These are phyloP conservation scores for Takifugu ocellatus DNA, from an alignment of 2,797 vertebrate genomes.

Conservation along the genomic window DNA sequence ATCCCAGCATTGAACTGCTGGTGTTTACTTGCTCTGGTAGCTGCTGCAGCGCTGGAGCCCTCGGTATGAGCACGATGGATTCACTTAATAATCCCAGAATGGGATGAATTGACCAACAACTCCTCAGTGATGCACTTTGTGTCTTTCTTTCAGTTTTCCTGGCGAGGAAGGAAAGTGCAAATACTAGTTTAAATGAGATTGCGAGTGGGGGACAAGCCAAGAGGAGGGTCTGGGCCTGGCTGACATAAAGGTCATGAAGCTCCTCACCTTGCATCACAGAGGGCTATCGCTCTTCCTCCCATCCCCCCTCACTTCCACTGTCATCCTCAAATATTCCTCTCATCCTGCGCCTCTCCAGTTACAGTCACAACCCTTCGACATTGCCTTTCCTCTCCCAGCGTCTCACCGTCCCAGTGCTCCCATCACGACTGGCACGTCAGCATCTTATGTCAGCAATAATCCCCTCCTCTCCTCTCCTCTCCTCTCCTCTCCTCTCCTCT, in stretches of 20 bases:
- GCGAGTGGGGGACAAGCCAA: constrained; percentile 24
- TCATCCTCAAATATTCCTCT: constrained; percentile 42
- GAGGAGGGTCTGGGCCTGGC: constrained; percentile 40
- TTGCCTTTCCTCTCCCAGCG: constrained; percentile 45
- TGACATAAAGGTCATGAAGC: constrained; percentile 62
- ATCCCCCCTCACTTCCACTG: constrained; percentile 24
- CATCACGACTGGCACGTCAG: constrained; percentile 30
- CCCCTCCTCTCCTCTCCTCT: constrained; percentile 14
- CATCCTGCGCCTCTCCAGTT: constrained; percentile 60
- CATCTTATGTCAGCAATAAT: constrained; percentile 47
- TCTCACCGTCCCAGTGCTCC: constrained; percentile 19
- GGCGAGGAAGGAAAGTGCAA: too few relatives aligned
- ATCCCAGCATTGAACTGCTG: too few relatives aligned
- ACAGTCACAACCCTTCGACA: constrained; percentile 59
- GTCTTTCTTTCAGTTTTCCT: too few relatives aligned
- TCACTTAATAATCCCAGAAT: too few relatives aligned
- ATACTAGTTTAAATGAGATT: too few relatives aligned
- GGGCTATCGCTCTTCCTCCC: constrained; percentile 8
- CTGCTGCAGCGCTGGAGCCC: too few relatives aligned
- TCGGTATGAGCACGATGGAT: too few relatives aligned
- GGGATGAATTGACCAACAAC: too few relatives aligned
- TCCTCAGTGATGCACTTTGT: too few relatives aligned
- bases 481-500: neutral
- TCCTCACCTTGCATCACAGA: constrained; percentile 38
- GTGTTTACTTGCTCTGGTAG: too few relatives aligned